phyloP scores from a whole-genome alignment of 2,113 vertebrate species.

The Caranx ignobilis region DNA sequence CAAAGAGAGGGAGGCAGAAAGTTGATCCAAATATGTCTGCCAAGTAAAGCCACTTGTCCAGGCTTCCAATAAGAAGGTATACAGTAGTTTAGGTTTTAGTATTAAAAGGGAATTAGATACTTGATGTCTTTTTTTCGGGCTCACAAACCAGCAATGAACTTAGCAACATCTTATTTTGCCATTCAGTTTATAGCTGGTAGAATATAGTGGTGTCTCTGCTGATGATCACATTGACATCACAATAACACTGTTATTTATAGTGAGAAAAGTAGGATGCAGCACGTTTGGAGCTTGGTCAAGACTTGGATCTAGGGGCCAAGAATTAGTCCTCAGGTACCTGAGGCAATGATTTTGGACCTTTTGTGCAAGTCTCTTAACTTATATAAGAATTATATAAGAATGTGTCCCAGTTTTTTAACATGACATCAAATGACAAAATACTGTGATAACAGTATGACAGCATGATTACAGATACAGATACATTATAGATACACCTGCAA shows the following conservation, averaged over 20 bases:
- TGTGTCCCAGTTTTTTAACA: too few species aligned
- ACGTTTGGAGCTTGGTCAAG: neutral
- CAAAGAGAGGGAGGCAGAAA: neutral
- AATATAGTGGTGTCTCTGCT: too few species aligned
- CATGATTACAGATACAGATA: too few species aligned
- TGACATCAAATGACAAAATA: too few species aligned
- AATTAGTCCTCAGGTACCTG: neutral
- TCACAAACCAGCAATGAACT: neutral
- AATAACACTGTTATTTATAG: neutral
- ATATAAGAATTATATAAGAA: too few species aligned
- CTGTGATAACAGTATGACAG: too few species aligned
- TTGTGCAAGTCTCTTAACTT: too few species aligned
- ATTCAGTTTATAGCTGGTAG: neutral
- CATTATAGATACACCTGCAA: too few species aligned
- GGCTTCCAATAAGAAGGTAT: neutral
- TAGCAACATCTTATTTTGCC: neutral
- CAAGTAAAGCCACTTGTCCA: conserved; percentile 18
- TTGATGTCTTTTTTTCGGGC: too few species aligned
- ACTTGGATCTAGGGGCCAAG: neutral
- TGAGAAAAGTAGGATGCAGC: neutral
- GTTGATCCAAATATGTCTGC: conserved; percentile 21
- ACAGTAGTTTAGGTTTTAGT: neutral
- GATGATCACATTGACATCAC: neutral
- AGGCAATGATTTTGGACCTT: too few species aligned
- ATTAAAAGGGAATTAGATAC: neutral